These are phyloP conservation scores for Metopia argyrocephala DNA, from an alignment of 2,888 invertebrate genomes.

Conservation along the genomic window DNA sequence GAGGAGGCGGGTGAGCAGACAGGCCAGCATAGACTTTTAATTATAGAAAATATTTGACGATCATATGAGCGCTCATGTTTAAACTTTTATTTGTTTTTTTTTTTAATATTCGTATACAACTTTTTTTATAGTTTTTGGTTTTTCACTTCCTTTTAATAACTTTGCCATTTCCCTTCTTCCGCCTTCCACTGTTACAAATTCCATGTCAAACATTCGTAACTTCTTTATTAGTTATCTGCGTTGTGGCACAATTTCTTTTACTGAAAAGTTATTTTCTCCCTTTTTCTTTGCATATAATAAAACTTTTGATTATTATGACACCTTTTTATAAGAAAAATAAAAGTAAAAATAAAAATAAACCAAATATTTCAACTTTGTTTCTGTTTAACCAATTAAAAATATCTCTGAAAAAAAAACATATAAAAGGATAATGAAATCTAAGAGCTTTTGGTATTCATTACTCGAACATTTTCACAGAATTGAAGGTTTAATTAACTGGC, in stretches of 20 bases:
- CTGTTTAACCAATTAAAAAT: conserved; percentile 29
- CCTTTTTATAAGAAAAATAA: conserved; percentile 3
- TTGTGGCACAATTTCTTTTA: conserved; percentile 26
- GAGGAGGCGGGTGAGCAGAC: no score
- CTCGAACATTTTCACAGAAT: conserved; percentile 7
- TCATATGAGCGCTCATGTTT: conserved; percentile 14
- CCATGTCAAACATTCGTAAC: conserved; percentile 6
- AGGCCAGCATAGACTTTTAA: no score
- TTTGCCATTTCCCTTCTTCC: background rate
- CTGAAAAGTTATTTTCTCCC: background rate
- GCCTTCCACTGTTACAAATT: background rate
- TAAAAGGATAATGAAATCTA: background rate
- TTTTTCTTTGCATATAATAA: conserved; percentile 1
- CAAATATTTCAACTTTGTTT: background rate
- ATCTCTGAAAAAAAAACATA: background rate
- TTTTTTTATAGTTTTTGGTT: background rate
- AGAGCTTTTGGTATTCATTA: conserved; percentile 13
- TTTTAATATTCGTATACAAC: background rate
- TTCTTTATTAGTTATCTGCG: background rate
- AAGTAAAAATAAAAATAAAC: background rate
- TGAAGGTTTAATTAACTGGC: conserved; percentile 3
- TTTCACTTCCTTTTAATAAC: background rate
- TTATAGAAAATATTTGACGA: background rate
- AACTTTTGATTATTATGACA: conserved; percentile 40
- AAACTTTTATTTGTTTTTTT: background rate